Evolutionary conservation across 2,888 invertebrate species (phyloP), one percentile per base, ranked within the genome.

Genomic region (Lepetodrilus schrolli): DNA sequence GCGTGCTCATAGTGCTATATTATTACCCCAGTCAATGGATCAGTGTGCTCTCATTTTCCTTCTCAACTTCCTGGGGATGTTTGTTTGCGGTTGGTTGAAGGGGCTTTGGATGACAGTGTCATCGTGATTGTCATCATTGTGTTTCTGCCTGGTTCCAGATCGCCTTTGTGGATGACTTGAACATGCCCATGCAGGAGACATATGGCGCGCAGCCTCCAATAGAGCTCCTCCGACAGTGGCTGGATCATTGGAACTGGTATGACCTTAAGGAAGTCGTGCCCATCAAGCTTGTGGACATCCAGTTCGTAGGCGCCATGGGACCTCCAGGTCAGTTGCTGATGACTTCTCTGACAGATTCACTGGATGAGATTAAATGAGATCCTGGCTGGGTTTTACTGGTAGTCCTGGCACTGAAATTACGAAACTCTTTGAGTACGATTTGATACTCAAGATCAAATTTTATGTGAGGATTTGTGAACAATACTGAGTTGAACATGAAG

Each of bases 121-220:
- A 37, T 0, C 13, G 38, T 37, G 38, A 10, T 38, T 38, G 38
- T 38, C n/a, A 38, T 13, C 10, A 13, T n/a, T 2, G n/a, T 38
- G n/a, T 13, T 43, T 4, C 5, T 17, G n/a, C 10, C 1, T 43
- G 43, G n/a, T 48, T 70, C 20, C 79, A 95, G 90, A 94, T 98
- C 13, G 94, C 97, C 65, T 98, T 98, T 89, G 96, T 98, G 38
- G 98, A 98, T 87, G 98, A 98, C 89, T 94, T 98, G n/a, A 96
- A 96, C 85, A 96, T 98, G 96, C 98, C 98, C 0, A 92, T 95
- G 83, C 94, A 95, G 72, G 96, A 96, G 91, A 93, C 93, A 1
- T 97, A 96, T 86, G 98, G 97, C 0, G 97, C 97, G 0, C 97
- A 98, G 90, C 97, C 98, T 0, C 96, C 98, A 0, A 96, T 98